Evolutionary conservation across 2,797 vertebrate species (phyloP).

Genomic region (Gephyroberyx darwinii): DNA sequence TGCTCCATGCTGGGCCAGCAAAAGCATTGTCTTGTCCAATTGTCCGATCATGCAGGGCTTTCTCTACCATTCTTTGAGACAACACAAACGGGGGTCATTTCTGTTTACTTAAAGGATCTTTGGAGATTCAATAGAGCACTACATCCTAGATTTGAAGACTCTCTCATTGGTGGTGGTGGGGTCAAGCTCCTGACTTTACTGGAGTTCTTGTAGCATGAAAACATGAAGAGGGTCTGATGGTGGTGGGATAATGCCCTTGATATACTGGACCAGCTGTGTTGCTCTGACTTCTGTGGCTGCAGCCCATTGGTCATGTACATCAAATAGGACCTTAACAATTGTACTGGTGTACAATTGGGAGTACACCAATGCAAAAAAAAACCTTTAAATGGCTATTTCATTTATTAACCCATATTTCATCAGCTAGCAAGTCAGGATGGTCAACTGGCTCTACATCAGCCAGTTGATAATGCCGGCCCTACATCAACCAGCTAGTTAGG

Average conservation of each 20-base stretch:
- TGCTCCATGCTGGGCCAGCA: conserved; percentile 40
- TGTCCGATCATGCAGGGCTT: conserved; percentile 1
- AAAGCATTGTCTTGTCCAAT: conserved; percentile 25
- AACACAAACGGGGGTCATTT: conserved; percentile 2
- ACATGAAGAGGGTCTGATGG: not conserved
- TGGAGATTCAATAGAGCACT: too few relatives aligned
- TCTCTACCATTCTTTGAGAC: not conserved
- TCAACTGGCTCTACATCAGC: too few relatives aligned
- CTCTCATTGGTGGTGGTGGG: not conserved
- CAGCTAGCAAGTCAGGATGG: too few relatives aligned
- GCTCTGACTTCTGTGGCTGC: not conserved
- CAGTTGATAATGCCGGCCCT: too few relatives aligned
- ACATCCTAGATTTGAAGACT: too few relatives aligned
- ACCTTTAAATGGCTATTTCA: too few relatives aligned
- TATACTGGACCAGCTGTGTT: not conserved
- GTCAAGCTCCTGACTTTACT: conserved; percentile 14
- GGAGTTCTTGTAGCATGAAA: conserved; percentile 16
- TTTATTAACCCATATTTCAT: too few relatives aligned
- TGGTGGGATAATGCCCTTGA: not conserved
- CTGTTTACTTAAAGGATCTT: too few relatives aligned
- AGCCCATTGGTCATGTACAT: not conserved
- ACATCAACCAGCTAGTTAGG: too few relatives aligned
- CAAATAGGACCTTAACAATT: conserved; percentile 2
- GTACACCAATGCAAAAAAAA: not conserved
- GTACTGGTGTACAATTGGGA: not conserved